Conservation (phyloP, 2,797 vertebrate genomes). For the Chelidonichthys spinosus region DNA sequence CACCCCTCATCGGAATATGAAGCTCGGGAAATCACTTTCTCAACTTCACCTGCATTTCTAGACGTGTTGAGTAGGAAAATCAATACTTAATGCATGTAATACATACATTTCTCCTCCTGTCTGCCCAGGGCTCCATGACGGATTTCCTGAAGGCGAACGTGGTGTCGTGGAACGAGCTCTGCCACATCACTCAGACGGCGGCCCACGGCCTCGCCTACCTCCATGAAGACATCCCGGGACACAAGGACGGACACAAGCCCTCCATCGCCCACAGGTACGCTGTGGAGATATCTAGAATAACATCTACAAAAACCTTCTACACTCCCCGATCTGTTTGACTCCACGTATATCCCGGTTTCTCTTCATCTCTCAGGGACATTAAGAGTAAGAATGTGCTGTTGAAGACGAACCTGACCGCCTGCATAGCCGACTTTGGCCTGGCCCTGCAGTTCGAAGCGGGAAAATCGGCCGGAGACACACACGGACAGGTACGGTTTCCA, state of each 20-base stretch:
- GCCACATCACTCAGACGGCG: slow-evolving; percentile 92
- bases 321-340: not conserved
- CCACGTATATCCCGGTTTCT: not conserved
- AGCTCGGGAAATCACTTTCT: not conserved
- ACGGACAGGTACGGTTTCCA: slow-evolving; percentile 88
- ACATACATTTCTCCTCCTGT: not conserved
- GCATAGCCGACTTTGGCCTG: slow-evolving; percentile 96
- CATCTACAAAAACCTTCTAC: not conserved
- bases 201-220: slow-evolving; percentile 94
- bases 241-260: slow-evolving; percentile 96
- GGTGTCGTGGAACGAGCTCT: slow-evolving; percentile 95
- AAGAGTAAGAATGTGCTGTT: slow-evolving; percentile 98
- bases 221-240: slow-evolving; percentile 94
- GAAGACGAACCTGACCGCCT: slow-evolving; percentile 94
- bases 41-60: not conserved
- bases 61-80: not conserved
- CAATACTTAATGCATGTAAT: not conserved
- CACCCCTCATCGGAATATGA: not conserved
- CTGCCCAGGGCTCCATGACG: slow-evolving; percentile 90
- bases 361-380: slow-evolving; percentile 88
- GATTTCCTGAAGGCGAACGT: slow-evolving; percentile 97
- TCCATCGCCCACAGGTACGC: slow-evolving; percentile 94
- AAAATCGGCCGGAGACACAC: slow-evolving; percentile 96
- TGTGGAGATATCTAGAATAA: not conserved
- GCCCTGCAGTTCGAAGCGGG: slow-evolving; percentile 97